Conservation (phyloP, 1,140 invertebrate species). For the Megalonaias nervosa region DNA sequence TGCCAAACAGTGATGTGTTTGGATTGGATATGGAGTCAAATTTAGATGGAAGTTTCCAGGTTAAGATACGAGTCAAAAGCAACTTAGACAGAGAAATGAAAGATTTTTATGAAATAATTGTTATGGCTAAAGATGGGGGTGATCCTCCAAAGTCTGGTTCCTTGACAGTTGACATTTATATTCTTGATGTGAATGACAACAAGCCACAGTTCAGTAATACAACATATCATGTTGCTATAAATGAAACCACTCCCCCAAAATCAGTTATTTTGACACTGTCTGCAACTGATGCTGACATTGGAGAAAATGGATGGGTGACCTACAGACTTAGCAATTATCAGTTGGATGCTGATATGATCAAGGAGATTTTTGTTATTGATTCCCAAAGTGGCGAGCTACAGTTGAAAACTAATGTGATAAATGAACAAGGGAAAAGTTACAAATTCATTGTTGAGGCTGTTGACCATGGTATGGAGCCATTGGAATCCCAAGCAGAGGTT, state of each 20-base stretch:
- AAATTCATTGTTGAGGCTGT: constrained; percentile 56
- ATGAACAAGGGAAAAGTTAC: constrained; percentile 76
- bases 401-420: constrained; percentile 78
- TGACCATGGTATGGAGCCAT: constrained; percentile 44
- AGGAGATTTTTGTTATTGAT: constrained; percentile 17
- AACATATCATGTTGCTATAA: constrained; percentile 74
- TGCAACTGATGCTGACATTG: constrained; percentile 62
- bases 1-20: constrained; percentile 41
- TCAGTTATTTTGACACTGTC: constrained; percentile 48
- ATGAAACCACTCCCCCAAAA: constrained; percentile 75
- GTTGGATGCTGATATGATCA: constrained; percentile 20
- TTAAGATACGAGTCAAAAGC: constrained; percentile 52
- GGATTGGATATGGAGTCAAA: constrained; percentile 42
- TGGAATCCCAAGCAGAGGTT: constrained; percentile 26
- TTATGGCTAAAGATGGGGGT: constrained; percentile 59
- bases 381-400: constrained; percentile 54
- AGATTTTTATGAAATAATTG: constrained; percentile 52
- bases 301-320: constrained; percentile 52
- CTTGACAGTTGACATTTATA: constrained; percentile 55
- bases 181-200: constrained; percentile 76
- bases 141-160: constrained; percentile 51
- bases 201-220: constrained; percentile 50
- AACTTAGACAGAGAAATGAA: constrained; percentile 52
- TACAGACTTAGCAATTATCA: constrained; percentile 33
- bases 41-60: constrained; percentile 51